Evolutionary conservation across 1,140 invertebrate species (phyloP).

Genomic region (Atta texana): DNA sequence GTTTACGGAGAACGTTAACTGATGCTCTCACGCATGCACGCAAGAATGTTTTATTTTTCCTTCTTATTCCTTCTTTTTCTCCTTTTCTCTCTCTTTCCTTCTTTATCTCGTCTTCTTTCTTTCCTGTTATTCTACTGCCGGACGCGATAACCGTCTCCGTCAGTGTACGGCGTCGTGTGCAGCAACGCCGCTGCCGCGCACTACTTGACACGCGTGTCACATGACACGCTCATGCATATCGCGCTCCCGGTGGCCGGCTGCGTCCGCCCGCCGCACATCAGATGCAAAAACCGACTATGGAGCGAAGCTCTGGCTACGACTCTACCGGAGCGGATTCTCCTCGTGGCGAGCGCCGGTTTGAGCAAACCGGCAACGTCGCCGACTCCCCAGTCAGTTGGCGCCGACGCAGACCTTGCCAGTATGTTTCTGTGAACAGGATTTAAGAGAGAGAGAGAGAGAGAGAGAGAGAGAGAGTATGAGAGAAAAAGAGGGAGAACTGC

Average conservation of each 20-base stretch:
- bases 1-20: constrained; percentile 25
- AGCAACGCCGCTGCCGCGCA: constrained; percentile 56
- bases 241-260: constrained; percentile 40
- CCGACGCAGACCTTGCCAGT: constrained; percentile 71
- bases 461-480: background rate
- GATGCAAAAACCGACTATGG: constrained; percentile 80
- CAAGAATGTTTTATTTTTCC: constrained; percentile 26
- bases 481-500: background rate
- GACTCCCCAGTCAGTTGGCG: constrained; percentile 45
- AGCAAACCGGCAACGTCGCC: constrained; percentile 59
- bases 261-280: constrained; percentile 72
- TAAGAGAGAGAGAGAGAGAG: background rate
- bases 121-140: background rate
- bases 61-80: background rate
- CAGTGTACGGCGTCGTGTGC: constrained; percentile 19
- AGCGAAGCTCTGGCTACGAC: constrained; percentile 51
- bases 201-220: constrained; percentile 77
- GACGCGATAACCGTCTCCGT: background rate
- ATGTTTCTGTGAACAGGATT: constrained; percentile 35
- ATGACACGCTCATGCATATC: constrained; percentile 78
- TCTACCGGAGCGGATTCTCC: constrained; percentile 70
- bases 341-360: constrained; percentile 70
- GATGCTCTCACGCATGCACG: constrained; percentile 8
- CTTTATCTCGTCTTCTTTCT: background rate
- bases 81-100: background rate